Base-by-base conservation (phyloP, 2,797 vertebrate genomes). In the Lepidocolaptes lacrymiger region DNA sequence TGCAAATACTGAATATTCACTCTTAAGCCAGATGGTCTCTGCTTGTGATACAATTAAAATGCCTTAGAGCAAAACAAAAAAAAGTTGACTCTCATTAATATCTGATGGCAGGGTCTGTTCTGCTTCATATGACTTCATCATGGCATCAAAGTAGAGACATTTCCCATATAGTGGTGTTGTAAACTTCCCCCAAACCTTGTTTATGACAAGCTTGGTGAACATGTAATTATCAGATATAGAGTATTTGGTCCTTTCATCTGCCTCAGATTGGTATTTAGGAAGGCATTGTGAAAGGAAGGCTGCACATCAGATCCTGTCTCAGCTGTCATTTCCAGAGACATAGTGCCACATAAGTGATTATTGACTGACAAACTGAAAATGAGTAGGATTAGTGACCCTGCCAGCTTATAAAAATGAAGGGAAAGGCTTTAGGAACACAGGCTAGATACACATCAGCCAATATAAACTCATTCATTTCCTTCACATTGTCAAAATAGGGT, bases 291-390 rank as follows among this genome's bases (percentile, higher is more conserved):
- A 32, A 84, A 89, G 32, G 12, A 73, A 71, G 59, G 61, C 52
- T 66, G 49, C 2, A 0, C 73, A 76, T 84, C 90, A 66, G 90
- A 84, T 78, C 39, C 55, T 90, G 46, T 92, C 76, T 95, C 85
- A 84, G 74, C 67, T 95, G 89, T 92, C 83, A 74, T 71, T 86
- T 95, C 46, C 67, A 48, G 76, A 88, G 83, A 56, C 30, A 8
- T 56, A 54, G 83, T 67, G 59, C 44, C 85, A 74, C 27, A 1
- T 74, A 90, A 91, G 59, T 94, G 80, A 86, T 88, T 91, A 91
- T 43, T 88, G 92, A 86, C 85, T 91, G 91, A 81, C 89, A 94
- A 92, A 85, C 66, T 78, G 78, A 78, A 91, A 97, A 62, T 56
- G 26, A 81, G 61, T 55, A 76, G 82, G 76, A 86, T 91, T 85